Evolutionary conservation across 1,140 invertebrate species (phyloP).

Genomic region (Drosophila sturtevanti): DNA sequence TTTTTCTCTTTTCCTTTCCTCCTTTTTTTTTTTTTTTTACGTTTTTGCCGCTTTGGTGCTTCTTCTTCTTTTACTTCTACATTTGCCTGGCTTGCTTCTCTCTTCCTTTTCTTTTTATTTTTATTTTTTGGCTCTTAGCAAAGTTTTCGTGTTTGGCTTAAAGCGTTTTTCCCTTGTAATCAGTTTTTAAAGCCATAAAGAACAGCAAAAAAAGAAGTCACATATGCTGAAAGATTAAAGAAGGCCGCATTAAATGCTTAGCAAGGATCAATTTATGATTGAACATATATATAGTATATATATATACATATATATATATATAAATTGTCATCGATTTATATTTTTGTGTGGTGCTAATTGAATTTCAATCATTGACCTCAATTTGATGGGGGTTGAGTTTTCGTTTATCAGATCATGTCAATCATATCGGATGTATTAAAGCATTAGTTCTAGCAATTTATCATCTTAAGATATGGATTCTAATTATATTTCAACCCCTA

Average conservation of each 20-base stretch:
- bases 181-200: conserved; percentile 7
- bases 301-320: too few species aligned
- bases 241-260: neutral
- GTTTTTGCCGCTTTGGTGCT: neutral
- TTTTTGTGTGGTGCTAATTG: neutral
- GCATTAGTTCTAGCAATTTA: conserved; percentile 51
- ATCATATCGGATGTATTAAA: conserved; percentile 27
- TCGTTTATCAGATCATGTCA: neutral
- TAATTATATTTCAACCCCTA: neutral
- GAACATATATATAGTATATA: too few species aligned
- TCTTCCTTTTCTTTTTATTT: neutral
- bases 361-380: neutral
- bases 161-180: conserved; percentile 3
- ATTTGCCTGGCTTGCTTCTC: neutral
- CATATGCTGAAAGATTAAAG: conserved; percentile 7
- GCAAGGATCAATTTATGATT: too few species aligned
- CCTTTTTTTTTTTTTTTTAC: neutral
- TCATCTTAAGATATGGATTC: conserved; percentile 5
- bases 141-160: conserved; percentile 31
- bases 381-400: neutral
- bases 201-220: neutral
- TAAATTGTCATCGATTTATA: neutral
- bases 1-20: conserved; percentile 22
- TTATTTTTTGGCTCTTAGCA: conserved; percentile 24
- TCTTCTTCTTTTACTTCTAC: neutral